Percentiles rank a stretch among this genome's conserved stretches.
phyloP scores from a whole-genome alignment of 2,797 vertebrate species.

The Hozukius guyotensis region DNA sequence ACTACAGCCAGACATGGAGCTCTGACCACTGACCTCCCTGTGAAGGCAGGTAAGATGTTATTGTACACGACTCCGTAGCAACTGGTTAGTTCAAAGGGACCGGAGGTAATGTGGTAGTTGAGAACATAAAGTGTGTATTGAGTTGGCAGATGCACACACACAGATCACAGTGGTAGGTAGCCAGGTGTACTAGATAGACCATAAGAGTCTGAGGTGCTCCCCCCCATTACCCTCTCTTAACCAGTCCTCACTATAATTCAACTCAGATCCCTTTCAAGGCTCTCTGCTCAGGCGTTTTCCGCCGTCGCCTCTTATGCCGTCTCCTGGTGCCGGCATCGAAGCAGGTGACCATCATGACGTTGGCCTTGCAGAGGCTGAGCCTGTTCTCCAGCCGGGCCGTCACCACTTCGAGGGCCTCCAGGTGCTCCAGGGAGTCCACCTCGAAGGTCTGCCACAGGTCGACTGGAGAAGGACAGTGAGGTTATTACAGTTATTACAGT shows the following conservation, averaged over 20 bases:
- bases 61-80: not conserved
- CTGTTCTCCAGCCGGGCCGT: conserved; percentile 88
- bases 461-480: conserved; percentile 76
- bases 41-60: not conserved
- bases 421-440: conserved; percentile 92
- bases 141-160: not conserved
- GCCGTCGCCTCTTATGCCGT: conserved; percentile 62
- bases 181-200: not conserved
- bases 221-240: not conserved
- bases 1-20: not conserved
- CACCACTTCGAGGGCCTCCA: conserved; percentile 91
- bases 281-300: conserved; percentile 31
- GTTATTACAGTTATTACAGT: not conserved
- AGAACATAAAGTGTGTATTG: not conserved
- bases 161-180: not conserved
- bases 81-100: not conserved
- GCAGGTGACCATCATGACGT: conserved; percentile 93
- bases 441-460: conserved; percentile 91
- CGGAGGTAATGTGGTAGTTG: not conserved
- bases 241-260: not conserved
- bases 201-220: not conserved
- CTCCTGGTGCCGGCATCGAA: conserved; percentile 88
- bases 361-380: conserved; percentile 92
- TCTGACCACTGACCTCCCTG: not conserved
- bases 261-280: conserved; percentile 30